phyloP scores from a whole-genome alignment of 2,113 vertebrate species.

The Columba janthina region DNA sequence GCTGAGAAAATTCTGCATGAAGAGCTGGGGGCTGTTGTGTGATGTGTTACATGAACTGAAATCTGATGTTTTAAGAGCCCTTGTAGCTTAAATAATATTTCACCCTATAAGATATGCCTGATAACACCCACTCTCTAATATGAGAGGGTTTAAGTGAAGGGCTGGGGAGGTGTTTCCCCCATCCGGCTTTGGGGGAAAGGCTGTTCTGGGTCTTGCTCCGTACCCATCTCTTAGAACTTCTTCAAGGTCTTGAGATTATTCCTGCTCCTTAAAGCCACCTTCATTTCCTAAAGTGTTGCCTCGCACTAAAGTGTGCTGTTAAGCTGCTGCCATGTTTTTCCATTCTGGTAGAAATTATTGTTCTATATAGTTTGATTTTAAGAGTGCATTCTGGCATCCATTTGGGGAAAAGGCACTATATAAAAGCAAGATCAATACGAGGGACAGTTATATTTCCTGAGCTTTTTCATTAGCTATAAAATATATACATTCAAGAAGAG shows the following conservation, averaged over 20 bases:
- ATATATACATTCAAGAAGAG: neutral
- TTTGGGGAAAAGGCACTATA: slow-evolving; percentile 35
- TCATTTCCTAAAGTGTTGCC: slow-evolving; percentile 33
- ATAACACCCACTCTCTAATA: neutral
- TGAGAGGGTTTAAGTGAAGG: neutral
- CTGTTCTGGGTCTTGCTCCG: neutral
- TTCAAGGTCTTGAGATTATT: neutral
- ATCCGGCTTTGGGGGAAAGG: neutral
- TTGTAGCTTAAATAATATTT: neutral
- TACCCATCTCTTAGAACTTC: neutral
- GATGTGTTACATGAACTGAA: neutral
- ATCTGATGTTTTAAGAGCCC: neutral
- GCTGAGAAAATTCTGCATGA: neutral
- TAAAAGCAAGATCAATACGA: slow-evolving; percentile 39
- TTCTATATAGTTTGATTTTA: slow-evolving; percentile 55
- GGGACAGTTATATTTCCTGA: slow-evolving; percentile 37
- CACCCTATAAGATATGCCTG: neutral
- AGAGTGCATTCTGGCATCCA: slow-evolving; percentile 39
- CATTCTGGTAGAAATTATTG: slow-evolving; percentile 37
- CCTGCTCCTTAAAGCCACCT: slow-evolving; percentile 4
- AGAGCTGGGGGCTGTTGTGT: neutral
- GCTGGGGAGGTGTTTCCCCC: accelerated
- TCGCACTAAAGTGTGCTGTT: neutral
- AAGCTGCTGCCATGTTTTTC: slow-evolving; percentile 48
- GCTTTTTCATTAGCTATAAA: slow-evolving; percentile 50